These are phyloP conservation scores for Microplitis demolitor DNA, from an alignment of 1,140 invertebrate species.

Conservation along the genomic window DNA sequence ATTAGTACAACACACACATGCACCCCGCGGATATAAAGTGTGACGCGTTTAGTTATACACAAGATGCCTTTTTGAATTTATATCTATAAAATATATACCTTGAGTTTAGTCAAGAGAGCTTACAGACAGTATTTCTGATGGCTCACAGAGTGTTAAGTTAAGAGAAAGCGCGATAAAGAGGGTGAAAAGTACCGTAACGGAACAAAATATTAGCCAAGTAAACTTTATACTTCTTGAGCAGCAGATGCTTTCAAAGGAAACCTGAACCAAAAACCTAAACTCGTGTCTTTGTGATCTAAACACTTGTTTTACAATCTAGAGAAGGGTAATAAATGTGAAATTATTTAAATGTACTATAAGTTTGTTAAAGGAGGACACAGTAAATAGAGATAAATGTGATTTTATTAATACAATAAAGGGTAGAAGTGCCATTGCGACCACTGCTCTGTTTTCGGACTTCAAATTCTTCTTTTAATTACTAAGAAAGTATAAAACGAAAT, in stretches of 20 bases:
- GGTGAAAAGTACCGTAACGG: conserved; percentile 18
- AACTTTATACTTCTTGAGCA: background rate
- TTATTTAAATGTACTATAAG: too few species aligned
- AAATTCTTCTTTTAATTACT: too few species aligned
- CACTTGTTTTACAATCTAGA: conserved; percentile 11
- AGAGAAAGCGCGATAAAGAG: conserved; percentile 11
- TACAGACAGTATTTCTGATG: background rate
- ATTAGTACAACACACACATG: conserved; percentile 5
- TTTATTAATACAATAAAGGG: too few species aligned
- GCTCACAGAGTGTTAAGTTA: background rate
- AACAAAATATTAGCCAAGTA: conserved; percentile 17
- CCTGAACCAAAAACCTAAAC: background rate
- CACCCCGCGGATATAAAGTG: background rate
- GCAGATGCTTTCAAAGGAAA: conserved; percentile 7
- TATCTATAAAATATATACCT: background rate
- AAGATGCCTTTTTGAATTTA: background rate
- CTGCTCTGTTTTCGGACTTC: too few species aligned
- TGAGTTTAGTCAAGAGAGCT: background rate
- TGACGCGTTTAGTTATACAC: background rate
- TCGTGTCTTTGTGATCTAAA: background rate
- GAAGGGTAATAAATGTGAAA: background rate
- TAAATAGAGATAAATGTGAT: too few species aligned
- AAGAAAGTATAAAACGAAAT: too few species aligned
- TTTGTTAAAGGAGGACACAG: too few species aligned
- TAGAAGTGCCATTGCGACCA: too few species aligned